A percentile compares a stretch with the other conserved stretches of the same genome.
Conservation (phyloP, 2,888 invertebrate species). For the Tetheella fluctuosa region DNA sequence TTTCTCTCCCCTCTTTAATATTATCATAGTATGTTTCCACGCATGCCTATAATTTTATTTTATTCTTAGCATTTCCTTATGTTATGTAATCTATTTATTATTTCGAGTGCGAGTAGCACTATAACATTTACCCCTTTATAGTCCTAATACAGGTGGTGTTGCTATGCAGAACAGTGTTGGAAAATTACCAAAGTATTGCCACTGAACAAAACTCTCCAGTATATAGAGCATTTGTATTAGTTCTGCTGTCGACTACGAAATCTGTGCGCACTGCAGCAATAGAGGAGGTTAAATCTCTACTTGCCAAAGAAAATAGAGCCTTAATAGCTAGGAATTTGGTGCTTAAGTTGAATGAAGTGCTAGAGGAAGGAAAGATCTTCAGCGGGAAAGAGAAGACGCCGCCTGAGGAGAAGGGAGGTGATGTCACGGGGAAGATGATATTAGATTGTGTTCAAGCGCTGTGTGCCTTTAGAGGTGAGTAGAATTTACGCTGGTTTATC, state of each 20-base stretch:
- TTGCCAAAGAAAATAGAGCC: constrained; percentile 85
- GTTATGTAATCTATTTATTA: constrained; percentile 16
- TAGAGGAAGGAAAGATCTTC: constrained; percentile 85
- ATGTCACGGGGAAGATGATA: constrained; percentile 83
- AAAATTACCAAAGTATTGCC: constrained; percentile 87
- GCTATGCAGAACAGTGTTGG: constrained; percentile 88
- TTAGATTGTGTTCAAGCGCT: constrained; percentile 81
- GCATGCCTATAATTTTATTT: not conserved
- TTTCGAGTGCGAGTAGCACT: constrained; percentile 47
- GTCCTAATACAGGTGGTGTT: constrained; percentile 87
- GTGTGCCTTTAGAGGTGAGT: constrained; percentile 77
- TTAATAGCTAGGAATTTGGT: constrained; percentile 86
- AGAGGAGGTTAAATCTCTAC: constrained; percentile 84
- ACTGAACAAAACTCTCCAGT: constrained; percentile 87
- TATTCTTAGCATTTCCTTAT: not conserved
- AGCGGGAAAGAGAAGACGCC: constrained; percentile 64
- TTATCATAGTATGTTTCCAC: constrained; percentile 14
- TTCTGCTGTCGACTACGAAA: constrained; percentile 86
- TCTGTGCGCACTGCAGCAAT: constrained; percentile 86
- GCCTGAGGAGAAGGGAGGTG: constrained; percentile 65
- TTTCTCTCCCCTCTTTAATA: not conserved
- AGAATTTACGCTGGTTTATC: not conserved
- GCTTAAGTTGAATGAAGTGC: constrained; percentile 86
- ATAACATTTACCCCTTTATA: constrained; percentile 78
- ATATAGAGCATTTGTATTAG: constrained; percentile 88